Evolutionary conservation across 2,888 invertebrate genomes (phyloP), one percentile per base, ranked within the genome.

Genomic region (Leptinotarsa peninsularis): DNA sequence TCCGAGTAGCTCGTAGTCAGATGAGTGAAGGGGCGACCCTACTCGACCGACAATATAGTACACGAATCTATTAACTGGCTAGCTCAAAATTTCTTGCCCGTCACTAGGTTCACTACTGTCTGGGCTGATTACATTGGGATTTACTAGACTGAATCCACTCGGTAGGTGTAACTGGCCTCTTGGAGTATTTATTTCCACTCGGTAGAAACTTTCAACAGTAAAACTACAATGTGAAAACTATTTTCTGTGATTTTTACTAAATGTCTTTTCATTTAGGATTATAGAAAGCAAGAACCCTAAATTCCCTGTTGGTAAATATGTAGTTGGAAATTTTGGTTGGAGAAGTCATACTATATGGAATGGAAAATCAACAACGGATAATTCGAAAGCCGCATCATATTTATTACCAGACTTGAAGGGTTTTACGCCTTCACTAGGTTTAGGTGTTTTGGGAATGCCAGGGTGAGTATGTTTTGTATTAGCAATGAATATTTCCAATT

Each of bases 381-480:
- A 33, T 10, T 33, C 33, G 10, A 33, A 10, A 33, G 66, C 71
- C 21, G 71, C 72, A 49, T 76, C 79, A 5, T 89, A 88, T 27
- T 74, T 91, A 7, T 63, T 93, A 56, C 92, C 93, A 4, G 91
- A 93, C 77, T 85, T 93, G 60, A 90, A 89, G 54, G 88, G 90
- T 33, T 86, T 93, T 74, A 90, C 93, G 1, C 81, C 89, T 4
- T 94, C 94, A 0, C 88, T 93, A 67, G 91, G 89, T 10, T 86
- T 94, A 18, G 94, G 94, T 67, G 85, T 91, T 66, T 86, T 93
- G 52, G 93, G 93, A 81, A 93, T 93, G 92, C 92, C 93, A 67
- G 93, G 93, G 93, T 93, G 88, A 72, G 75, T 67, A 14, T 49
- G 52, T 15, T 63, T 23, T 23, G 2, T 21, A 15, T 23, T 23